Evolutionary conservation across 53 echinoderm and acorn worm species (phyloP).

Genomic region (Henricia sp.): DNA sequence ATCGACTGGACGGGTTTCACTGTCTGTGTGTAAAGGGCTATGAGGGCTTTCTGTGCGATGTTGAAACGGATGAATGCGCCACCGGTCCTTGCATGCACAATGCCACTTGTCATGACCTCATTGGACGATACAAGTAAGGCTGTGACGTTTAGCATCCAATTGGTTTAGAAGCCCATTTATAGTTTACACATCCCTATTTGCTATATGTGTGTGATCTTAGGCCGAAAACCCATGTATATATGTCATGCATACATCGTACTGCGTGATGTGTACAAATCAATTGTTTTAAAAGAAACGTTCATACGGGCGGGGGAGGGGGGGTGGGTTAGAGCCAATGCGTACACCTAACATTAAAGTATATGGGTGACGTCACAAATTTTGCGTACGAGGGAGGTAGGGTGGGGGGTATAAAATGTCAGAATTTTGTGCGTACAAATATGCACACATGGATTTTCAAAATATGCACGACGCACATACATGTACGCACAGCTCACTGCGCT

Average conservation of each 20-base stretch:
- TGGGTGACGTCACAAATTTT: too few relatives aligned
- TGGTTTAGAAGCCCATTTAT: background rate
- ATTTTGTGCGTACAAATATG: too few relatives aligned
- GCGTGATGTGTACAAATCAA: too few relatives aligned
- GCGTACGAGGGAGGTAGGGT: too few relatives aligned
- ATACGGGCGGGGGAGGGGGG: too few relatives aligned
- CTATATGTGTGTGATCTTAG: background rate
- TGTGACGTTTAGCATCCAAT: background rate
- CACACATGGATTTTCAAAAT: too few relatives aligned
- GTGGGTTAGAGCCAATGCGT: too few relatives aligned
- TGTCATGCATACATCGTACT: background rate
- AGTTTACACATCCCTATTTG: background rate
- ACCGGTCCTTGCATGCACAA: conserved; percentile 79
- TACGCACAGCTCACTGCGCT: too few relatives aligned
- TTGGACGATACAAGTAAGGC: conserved; percentile 30
- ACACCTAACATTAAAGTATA: too few relatives aligned
- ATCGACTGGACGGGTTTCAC: conserved; percentile 76
- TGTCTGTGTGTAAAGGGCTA: conserved; percentile 86
- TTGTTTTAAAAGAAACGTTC: too few relatives aligned
- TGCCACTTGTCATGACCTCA: conserved; percentile 77
- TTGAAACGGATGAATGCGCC: conserved; percentile 82
- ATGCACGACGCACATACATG: too few relatives aligned
- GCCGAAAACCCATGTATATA: background rate
- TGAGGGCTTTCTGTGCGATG: conserved; percentile 68
- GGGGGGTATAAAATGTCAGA: too few relatives aligned